These are phyloP conservation scores for Hydrotaea diabolus DNA, from an alignment of 2,888 invertebrate species.

Conservation along the genomic window DNA sequence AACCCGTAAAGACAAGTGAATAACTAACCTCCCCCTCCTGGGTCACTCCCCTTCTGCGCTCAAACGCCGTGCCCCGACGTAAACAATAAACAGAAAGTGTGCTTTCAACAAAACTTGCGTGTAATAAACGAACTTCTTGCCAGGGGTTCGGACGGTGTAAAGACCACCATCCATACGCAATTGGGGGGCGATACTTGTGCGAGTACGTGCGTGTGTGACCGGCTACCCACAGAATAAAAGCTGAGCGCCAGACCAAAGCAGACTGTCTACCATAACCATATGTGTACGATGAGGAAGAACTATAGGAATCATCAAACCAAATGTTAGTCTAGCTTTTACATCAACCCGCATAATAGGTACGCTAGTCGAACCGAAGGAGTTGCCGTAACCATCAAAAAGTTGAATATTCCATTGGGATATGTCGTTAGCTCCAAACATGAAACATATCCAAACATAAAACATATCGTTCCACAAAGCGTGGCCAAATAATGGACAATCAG, in stretches of 20 bases:
- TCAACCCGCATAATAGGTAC: background rate
- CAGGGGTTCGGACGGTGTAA: conserved; percentile 42
- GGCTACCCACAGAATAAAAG: background rate
- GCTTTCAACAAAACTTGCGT: conserved; percentile 29
- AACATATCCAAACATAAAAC: too few species aligned
- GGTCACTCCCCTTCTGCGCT: background rate
- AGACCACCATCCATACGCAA: too few species aligned
- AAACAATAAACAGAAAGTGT: conserved; percentile 30
- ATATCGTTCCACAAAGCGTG: too few species aligned
- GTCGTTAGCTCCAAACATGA: too few species aligned
- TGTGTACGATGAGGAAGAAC: background rate
- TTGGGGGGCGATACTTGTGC: too few species aligned
- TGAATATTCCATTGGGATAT: conserved; percentile 8
- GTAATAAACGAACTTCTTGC: conserved; percentile 8
- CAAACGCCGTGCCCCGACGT: background rate
- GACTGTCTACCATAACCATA: background rate
- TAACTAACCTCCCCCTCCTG: too few species aligned
- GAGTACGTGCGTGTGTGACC: background rate
- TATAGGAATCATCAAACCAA: background rate
- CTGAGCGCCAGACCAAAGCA: background rate
- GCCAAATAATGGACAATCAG: too few species aligned
- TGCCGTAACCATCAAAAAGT: background rate
- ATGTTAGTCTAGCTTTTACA: conserved; percentile 19
- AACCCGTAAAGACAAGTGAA: conserved; percentile 33
- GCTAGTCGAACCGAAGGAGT: background rate